These are phyloP conservation scores for Etheostoma spectabile DNA, from an alignment of 2,113 vertebrate species.

Conservation along the genomic window DNA sequence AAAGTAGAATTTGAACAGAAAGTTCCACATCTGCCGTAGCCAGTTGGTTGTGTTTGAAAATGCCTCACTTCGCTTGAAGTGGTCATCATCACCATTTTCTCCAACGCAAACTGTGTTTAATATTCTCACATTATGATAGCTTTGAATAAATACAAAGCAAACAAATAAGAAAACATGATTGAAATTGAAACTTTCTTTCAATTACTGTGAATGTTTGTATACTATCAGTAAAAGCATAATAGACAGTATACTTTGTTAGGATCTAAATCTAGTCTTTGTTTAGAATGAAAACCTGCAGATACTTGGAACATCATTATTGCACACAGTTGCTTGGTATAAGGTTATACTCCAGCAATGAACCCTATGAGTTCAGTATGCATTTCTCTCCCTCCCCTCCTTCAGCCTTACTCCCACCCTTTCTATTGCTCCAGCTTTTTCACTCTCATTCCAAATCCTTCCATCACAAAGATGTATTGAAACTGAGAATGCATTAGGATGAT, in stretches of 20 bases:
- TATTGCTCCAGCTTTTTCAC: slow-evolving; percentile 29
- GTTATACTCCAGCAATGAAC: slow-evolving; percentile 13
- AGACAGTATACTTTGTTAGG: background rate
- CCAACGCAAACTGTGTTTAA: background rate
- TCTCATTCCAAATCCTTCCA: slow-evolving; percentile 44
- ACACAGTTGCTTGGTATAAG: background rate
- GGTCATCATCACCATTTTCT: background rate
- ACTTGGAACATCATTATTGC: background rate
- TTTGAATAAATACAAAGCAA: background rate
- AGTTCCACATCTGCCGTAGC: no score
- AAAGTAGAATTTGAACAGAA: no score
- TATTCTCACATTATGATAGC: background rate
- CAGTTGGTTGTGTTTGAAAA: no score
- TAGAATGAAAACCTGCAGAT: slow-evolving; percentile 12
- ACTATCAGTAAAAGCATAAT: background rate
- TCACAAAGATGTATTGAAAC: slow-evolving; percentile 59
- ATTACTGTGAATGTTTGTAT: background rate
- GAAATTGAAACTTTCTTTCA: background rate
- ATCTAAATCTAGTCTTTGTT: background rate
- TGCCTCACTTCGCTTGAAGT: background rate
- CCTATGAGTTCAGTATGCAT: slow-evolving; percentile 14
- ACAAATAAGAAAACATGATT: background rate
- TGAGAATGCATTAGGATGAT: slow-evolving; percentile 66
- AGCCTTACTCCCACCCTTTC: slow-evolving; percentile 5
- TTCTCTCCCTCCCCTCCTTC: slow-evolving; percentile 18